Evolutionary conservation across 53 echinoderm and acorn worm genomes (phyloP), one percentile per base, ranked within the genome.

Genomic region (Hippasteria phrygiana): DNA sequence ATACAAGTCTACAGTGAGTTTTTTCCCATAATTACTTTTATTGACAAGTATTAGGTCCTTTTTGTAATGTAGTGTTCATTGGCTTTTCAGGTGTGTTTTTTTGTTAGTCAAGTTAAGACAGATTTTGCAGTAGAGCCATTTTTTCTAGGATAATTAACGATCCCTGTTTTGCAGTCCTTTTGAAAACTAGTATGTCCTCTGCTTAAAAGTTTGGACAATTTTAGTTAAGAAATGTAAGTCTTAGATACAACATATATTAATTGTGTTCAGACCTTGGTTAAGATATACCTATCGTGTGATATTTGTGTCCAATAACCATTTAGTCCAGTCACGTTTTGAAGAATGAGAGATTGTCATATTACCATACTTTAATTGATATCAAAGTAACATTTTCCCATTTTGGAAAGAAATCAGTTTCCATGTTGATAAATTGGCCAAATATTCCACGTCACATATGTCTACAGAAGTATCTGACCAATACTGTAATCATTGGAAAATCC

Each of bases 111-210:
- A 64, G 63, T 28, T 64, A 26, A 27, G 27, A 47, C 43, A 82
- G 33, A 37, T 82, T 78, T 79, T 59, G 79, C 42, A 24, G 40
- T 79, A 79, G 79, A 26, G 37, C 62, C 79, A 79, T 79, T 79
- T 64, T n/a, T 82, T 26, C 45, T 82, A 63, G 64, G 45, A 55
- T 79, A 37, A 55, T 39, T 55, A 62, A 56, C 6, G 42, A 5
- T 40, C 73, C 82, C 66, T 31, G 12, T 78, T 79, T 66, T 82
- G 82, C 82, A 31, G 82, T 80, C 80, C 41, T 64, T 40, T 66
- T 47, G 40, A 64, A 45, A 55, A 10, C 16, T 65, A 64, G 45
- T 64, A 65, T 41, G 31, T 45, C 43, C 73, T 73, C 28, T 73
- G 73, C 73, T 73, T 70, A 70, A 36, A 70, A 36, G 62, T 70